These are phyloP conservation scores for Drosophila serrata DNA, from an alignment of 1,140 invertebrate genomes.

Conservation along the genomic window DNA sequence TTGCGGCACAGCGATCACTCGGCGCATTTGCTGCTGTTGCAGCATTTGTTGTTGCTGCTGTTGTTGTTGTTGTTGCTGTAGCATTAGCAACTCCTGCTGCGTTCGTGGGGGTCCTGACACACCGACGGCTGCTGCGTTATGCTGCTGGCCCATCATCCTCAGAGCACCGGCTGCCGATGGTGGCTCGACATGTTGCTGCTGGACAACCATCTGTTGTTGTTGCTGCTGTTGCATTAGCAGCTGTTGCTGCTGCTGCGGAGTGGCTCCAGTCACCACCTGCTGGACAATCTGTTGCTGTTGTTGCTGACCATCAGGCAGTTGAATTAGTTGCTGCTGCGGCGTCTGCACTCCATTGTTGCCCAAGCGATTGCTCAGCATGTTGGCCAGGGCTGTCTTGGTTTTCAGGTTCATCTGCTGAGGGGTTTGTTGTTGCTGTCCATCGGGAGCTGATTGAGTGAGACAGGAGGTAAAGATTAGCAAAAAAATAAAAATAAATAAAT, in stretches of 20 bases:
- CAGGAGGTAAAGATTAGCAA: too few species aligned
- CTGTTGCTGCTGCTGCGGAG: constrained; percentile 67
- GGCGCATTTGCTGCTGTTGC: constrained; percentile 81
- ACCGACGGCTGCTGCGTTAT: constrained; percentile 88
- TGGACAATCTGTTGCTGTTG: constrained; percentile 83
- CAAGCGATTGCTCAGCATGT: constrained; percentile 96
- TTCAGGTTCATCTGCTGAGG: constrained; percentile 91
- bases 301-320: constrained; percentile 54
- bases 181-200: constrained; percentile 85
- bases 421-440: constrained; percentile 79
- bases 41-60: constrained; percentile 66
- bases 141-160: constrained; percentile 92
- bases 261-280: constrained; percentile 65
- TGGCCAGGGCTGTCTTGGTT: constrained; percentile 97
- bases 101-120: constrained; percentile 61
- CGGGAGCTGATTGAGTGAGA: constrained; percentile 20
- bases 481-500: neutral
- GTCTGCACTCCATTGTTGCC: constrained; percentile 87
- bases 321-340: constrained; percentile 86
- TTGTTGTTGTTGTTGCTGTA: constrained; percentile 78
- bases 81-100: constrained; percentile 71
- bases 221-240: constrained; percentile 53
- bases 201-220: constrained; percentile 72
- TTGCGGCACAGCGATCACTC: constrained; percentile 85
- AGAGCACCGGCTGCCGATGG: constrained; percentile 90